A percentile compares a stretch with the other conserved stretches of the same genome.
phyloP scores from a whole-genome alignment of 2,797 vertebrate species.

The Sebastes vulpes region DNA sequence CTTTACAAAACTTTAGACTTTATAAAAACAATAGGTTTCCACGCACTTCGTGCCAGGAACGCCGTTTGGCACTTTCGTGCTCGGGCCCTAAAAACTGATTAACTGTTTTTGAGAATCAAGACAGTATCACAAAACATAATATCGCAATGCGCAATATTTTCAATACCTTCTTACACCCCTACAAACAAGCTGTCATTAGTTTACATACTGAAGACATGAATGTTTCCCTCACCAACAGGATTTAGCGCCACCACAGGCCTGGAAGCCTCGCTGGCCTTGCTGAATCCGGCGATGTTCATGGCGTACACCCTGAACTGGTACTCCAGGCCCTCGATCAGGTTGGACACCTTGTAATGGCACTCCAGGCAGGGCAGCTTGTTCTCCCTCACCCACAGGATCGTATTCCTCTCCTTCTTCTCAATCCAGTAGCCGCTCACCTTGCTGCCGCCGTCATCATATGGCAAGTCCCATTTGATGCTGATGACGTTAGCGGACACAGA shows the following conservation, averaged over 20 bases:
- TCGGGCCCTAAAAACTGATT: too few relatives aligned
- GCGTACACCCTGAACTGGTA: slow-evolving; percentile 98
- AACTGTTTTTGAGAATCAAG: too few relatives aligned
- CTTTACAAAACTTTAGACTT: too few relatives aligned
- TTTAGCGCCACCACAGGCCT: slow-evolving; percentile 95
- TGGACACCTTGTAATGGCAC: slow-evolving; percentile 93
- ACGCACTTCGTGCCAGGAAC: too few relatives aligned
- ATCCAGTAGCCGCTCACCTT: slow-evolving; percentile 97
- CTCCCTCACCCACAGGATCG: slow-evolving; percentile 98
- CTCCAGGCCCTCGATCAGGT: slow-evolving; percentile 95
- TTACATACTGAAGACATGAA: not conserved
- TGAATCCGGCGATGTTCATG: slow-evolving; percentile 96
- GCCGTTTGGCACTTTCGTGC: too few relatives aligned
- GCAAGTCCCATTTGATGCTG: slow-evolving; percentile 95
- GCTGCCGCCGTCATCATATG: slow-evolving; percentile 97
- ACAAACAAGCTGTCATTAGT: not conserved
- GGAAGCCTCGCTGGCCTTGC: slow-evolving; percentile 98
- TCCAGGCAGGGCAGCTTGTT: slow-evolving; percentile 97
- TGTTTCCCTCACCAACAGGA: slow-evolving; percentile 93
- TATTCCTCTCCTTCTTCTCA: slow-evolving; percentile 99
- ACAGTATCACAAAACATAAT: too few relatives aligned
- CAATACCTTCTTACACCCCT: too few relatives aligned
- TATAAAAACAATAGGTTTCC: too few relatives aligned
- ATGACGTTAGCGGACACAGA: slow-evolving; percentile 91
- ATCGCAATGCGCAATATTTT: too few relatives aligned